Evolutionary conservation across 2,888 invertebrate genomes (phyloP).

Genomic region (Agonopterix heracliana): DNA sequence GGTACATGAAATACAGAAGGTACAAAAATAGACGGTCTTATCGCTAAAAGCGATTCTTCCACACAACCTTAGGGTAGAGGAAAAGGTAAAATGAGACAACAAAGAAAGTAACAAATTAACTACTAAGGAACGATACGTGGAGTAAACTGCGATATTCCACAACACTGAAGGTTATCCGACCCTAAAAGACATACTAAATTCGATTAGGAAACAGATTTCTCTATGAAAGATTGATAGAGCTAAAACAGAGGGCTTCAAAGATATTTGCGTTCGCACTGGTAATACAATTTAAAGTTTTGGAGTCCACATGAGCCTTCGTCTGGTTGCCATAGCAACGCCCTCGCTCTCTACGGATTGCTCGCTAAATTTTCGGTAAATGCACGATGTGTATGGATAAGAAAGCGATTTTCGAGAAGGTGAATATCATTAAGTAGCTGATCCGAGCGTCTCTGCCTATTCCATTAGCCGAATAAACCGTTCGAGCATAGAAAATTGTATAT

Average conservation of each 20-base stretch:
- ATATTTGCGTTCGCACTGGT: conserved; percentile 56
- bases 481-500: neutral
- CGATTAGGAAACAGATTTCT: conserved; percentile 19
- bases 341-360: conserved; percentile 35
- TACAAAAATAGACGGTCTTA: too few relatives aligned
- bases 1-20: too few relatives aligned
- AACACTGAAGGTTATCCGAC: neutral
- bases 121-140: too few relatives aligned
- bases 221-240: conserved; percentile 39
- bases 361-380: conserved; percentile 64
- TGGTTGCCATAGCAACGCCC: conserved; percentile 69
- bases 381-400: conserved; percentile 61
- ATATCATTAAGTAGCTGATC: conserved; percentile 61
- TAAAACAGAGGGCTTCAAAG: conserved; percentile 32
- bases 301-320: conserved; percentile 68
- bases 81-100: too few relatives aligned
- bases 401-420: conserved; percentile 70
- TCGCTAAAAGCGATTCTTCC: too few relatives aligned
- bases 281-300: conserved; percentile 74
- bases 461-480: conserved; percentile 35
- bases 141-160: too few relatives aligned
- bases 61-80: too few relatives aligned
- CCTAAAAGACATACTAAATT: conserved; percentile 11
- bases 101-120: too few relatives aligned
- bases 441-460: conserved; percentile 34